phyloP scores from a whole-genome alignment of 2,113 vertebrate genomes.

The Mohoua ochrocephala region DNA sequence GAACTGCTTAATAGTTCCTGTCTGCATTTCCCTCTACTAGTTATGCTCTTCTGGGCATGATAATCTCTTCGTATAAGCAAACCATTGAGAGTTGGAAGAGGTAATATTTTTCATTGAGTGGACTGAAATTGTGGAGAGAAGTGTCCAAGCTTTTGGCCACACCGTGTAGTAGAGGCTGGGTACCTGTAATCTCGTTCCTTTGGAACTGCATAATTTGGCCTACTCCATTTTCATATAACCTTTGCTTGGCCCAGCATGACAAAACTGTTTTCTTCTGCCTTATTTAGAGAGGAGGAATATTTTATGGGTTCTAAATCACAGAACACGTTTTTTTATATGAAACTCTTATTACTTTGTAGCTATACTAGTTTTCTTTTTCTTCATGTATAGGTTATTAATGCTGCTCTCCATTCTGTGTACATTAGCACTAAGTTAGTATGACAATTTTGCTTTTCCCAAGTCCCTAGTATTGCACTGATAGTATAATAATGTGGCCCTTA shows the following conservation, averaged over 20 bases:
- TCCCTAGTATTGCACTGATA: not conserved
- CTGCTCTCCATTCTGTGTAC: not conserved
- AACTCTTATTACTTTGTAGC: not conserved
- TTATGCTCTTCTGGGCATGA: not conserved
- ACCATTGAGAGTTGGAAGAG: not conserved
- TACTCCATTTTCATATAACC: not conserved
- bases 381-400: not conserved
- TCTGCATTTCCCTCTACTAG: not conserved
- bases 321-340: not conserved
- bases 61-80: not conserved
- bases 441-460: slow-evolving; percentile 21
- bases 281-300: slow-evolving; percentile 6
- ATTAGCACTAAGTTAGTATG: slow-evolving; percentile 17
- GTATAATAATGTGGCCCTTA: slow-evolving; percentile 14
- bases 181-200: not conserved
- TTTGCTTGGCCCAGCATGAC: not conserved
- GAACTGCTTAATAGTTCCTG: not conserved
- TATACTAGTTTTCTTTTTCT: slow-evolving; percentile 28
- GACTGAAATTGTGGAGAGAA: not conserved
- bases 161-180: not conserved
- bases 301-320: not conserved
- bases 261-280: not conserved
- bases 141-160: not conserved
- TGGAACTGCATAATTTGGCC: not conserved
- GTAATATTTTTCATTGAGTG: not conserved